A percentile compares a stretch with the other conserved stretches of the same genome.
These are phyloP conservation scores for Spodoptera frugiperda DNA, from an alignment of 1,140 invertebrate genomes.

Conservation along the genomic window DNA sequence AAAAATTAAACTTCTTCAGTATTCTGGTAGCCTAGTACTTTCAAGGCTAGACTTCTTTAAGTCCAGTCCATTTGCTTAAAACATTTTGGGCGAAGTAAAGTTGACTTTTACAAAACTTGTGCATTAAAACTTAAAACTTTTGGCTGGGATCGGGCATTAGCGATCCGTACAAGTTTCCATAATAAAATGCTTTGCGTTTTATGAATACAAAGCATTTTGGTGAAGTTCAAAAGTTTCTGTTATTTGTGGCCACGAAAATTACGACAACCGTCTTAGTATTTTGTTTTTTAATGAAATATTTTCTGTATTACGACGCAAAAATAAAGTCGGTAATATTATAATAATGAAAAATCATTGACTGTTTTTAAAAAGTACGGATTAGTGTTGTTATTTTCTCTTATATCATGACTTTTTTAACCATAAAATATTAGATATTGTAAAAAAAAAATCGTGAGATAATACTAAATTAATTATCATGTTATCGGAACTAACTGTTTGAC, in stretches of 20 bases:
- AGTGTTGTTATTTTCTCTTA: too few relatives aligned
- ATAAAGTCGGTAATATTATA: too few relatives aligned
- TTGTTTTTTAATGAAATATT: too few relatives aligned
- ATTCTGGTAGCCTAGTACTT: slow-evolving; percentile 8
- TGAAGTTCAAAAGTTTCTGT: slow-evolving; percentile 6
- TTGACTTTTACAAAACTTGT: slow-evolving; percentile 1
- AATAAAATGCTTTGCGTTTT: slow-evolving; percentile 38
- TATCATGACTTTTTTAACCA: too few relatives aligned
- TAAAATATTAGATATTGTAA: too few relatives aligned
- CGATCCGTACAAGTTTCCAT: slow-evolving; percentile 13
- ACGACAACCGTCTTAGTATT: background rate
- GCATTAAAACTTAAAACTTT: slow-evolving; percentile 23
- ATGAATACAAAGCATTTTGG: slow-evolving; percentile 36
- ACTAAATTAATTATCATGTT: too few relatives aligned
- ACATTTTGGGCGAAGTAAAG: background rate
- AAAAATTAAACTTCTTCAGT: background rate
- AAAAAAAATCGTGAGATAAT: too few relatives aligned
- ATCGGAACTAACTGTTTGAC: too few relatives aligned
- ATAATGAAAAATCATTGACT: too few relatives aligned
- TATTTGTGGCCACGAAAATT: background rate
- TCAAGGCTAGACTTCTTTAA: background rate
- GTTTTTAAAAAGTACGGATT: too few relatives aligned
- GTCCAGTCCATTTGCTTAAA: background rate
- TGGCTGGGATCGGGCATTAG: slow-evolving; percentile 27
- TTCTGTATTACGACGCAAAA: too few relatives aligned